Conservation (phyloP, 2,113 vertebrate species). For the Hydropotes inermis region DNA sequence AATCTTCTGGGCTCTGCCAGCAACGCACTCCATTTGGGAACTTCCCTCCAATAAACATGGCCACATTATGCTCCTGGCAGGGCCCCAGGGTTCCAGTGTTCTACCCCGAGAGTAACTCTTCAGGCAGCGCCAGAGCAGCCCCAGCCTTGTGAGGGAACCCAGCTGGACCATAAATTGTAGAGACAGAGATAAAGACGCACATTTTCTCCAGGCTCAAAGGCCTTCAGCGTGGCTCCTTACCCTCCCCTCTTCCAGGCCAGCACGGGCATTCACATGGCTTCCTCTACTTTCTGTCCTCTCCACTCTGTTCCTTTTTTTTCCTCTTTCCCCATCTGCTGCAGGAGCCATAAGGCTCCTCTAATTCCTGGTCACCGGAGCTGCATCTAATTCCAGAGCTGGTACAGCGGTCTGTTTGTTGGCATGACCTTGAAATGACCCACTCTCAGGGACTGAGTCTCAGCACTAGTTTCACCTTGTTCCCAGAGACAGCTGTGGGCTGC, state of each 20-base stretch:
- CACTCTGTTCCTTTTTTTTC: accelerated
- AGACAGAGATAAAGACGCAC: constrained; percentile 74
- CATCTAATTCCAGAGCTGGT: constrained; percentile 67
- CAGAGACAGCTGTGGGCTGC: constrained; percentile 18
- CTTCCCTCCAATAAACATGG: constrained; percentile 72
- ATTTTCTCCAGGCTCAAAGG: constrained; percentile 74
- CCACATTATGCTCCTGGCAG: constrained; percentile 66
- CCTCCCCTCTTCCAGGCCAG: not conserved
- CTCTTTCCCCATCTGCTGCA: constrained; percentile 39
- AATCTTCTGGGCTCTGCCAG: constrained; percentile 17
- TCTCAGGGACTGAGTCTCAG: not conserved
- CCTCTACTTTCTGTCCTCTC: not conserved
- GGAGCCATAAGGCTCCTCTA: not conserved
- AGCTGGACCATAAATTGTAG: constrained; percentile 73
- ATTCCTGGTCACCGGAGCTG: constrained; percentile 34
- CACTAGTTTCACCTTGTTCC: not conserved
- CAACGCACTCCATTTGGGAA: constrained; percentile 1
- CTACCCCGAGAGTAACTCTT: constrained; percentile 69
- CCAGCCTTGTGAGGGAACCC: constrained; percentile 56
- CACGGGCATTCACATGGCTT: not conserved
- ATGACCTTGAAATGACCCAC: constrained; percentile 69
- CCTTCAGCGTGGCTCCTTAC: constrained; percentile 32
- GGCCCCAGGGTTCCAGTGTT: constrained; percentile 49
- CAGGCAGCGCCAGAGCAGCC: constrained; percentile 75
- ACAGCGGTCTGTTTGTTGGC: constrained; percentile 67